Evolutionary conservation across 2,888 invertebrate species (phyloP).

Genomic region (Gortyna flavago): DNA sequence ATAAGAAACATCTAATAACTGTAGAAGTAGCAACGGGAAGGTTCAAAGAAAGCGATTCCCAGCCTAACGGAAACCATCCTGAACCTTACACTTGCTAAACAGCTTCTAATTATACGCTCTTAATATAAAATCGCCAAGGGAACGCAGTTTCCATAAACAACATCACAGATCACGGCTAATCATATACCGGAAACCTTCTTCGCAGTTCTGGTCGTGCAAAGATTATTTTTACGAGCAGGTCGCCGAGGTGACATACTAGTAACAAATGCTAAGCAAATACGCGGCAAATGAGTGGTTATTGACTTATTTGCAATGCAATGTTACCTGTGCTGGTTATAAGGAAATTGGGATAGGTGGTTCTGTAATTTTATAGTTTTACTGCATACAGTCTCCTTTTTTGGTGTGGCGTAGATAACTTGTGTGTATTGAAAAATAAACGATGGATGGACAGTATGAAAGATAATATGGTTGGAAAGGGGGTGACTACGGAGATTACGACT

Average conservation of each 20-base stretch:
- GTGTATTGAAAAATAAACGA: background rate
- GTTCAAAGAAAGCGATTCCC: constrained; percentile 9
- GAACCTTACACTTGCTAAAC: constrained; percentile 41
- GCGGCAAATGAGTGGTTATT: constrained; percentile 41
- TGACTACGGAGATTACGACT: too few species aligned
- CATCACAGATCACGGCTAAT: constrained; percentile 50
- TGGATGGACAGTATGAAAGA: background rate
- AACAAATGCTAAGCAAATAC: constrained; percentile 41
- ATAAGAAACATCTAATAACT: background rate
- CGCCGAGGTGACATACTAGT: constrained; percentile 51
- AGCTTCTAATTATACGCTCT: constrained; percentile 48
- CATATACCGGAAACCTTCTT: constrained; percentile 53
- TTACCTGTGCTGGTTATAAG: constrained; percentile 8
- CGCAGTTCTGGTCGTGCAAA: constrained; percentile 20
- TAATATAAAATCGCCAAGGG: constrained; percentile 42
- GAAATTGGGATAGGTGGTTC: constrained; percentile 5
- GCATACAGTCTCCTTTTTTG: background rate
- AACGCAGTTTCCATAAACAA: constrained; percentile 45
- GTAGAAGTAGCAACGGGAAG: background rate
- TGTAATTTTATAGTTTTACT: background rate
- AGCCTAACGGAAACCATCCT: constrained; percentile 11
- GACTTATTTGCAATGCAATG: constrained; percentile 37
- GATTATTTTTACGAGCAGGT: constrained; percentile 48
- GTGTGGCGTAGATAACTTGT: background rate
- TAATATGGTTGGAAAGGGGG: too few species aligned